Evolutionary conservation across 2,113 vertebrate genomes (phyloP).

Genomic region (Leptobrachium leishanense): DNA sequence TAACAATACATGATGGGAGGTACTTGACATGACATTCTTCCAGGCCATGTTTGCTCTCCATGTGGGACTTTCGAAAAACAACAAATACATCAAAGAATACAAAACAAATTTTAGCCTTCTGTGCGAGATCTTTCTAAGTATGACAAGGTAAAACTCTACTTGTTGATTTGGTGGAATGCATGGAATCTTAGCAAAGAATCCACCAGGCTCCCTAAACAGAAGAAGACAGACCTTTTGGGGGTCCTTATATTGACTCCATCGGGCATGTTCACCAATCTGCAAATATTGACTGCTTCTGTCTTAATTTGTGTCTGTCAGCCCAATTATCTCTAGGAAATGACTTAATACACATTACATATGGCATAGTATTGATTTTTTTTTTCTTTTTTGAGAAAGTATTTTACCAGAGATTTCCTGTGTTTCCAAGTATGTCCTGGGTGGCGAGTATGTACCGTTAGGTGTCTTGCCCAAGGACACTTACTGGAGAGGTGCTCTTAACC

Average conservation of each 20-base stretch:
- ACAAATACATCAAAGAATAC: constrained; percentile 69
- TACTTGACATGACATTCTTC: constrained; percentile 97
- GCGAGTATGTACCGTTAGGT: too few relatives aligned
- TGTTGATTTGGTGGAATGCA: constrained; percentile 24
- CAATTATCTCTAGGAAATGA: not conserved
- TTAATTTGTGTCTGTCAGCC: not conserved
- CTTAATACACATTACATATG: too few relatives aligned
- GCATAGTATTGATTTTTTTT: too few relatives aligned
- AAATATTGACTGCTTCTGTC: not conserved
- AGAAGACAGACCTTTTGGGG: not conserved
- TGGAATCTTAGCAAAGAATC: constrained; percentile 20
- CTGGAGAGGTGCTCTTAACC: too few relatives aligned
- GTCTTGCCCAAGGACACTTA: too few relatives aligned
- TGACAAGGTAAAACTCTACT: constrained; percentile 36
- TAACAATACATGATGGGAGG: constrained; percentile 93
- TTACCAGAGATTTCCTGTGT: too few relatives aligned
- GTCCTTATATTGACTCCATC: not conserved
- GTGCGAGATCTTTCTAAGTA: constrained; percentile 19
- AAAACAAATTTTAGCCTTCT: constrained; percentile 75
- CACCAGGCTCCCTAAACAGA: not conserved
- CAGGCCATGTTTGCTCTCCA: constrained; percentile 86
- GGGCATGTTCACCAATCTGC: not conserved
- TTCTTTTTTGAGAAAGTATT: too few relatives aligned
- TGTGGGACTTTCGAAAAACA: constrained; percentile 73
- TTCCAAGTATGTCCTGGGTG: too few relatives aligned